Evolutionary conservation across 35 echinoderm and acorn worm genomes (phyloP).

Genomic region (Apostichopus japonicus): DNA sequence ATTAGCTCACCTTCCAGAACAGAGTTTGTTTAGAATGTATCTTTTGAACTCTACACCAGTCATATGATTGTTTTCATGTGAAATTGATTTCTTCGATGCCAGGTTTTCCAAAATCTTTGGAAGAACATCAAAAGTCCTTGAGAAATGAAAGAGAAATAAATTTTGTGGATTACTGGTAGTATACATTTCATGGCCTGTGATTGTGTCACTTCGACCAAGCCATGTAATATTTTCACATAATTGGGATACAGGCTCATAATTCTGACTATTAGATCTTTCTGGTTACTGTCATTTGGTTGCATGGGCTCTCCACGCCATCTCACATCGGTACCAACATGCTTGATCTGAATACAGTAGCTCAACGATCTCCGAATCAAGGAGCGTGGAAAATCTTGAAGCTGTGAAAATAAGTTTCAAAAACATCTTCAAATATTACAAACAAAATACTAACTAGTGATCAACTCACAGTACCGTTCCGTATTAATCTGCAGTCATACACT

Average conservation of each 20-base stretch:
- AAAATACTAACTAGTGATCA: no score
- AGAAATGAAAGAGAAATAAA: not conserved
- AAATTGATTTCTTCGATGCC: slow-evolving; percentile 52
- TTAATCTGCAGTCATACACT: no score
- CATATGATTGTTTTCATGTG: slow-evolving; percentile 68
- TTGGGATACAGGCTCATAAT: not conserved
- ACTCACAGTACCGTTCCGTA: no score
- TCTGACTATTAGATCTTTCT: not conserved
- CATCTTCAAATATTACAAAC: no score
- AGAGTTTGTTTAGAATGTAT: slow-evolving; percentile 61
- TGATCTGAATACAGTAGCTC: no score
- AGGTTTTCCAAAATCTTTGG: slow-evolving; percentile 60
- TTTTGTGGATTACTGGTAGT: not conserved
- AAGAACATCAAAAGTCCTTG: slow-evolving; percentile 58
- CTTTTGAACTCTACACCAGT: slow-evolving; percentile 61
- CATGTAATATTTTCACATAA: not conserved
- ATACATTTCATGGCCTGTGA: not conserved
- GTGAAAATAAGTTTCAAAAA: no score
- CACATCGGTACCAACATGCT: no score
- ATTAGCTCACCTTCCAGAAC: slow-evolving; percentile 66
- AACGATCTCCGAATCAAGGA: no score
- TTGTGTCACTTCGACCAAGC: not conserved
- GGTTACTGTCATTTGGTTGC: not conserved
- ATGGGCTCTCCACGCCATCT: no score
- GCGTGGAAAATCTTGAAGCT: no score